Conservation (phyloP, 2,113 vertebrate genomes). For the Pterocles burchelli region DNA sequence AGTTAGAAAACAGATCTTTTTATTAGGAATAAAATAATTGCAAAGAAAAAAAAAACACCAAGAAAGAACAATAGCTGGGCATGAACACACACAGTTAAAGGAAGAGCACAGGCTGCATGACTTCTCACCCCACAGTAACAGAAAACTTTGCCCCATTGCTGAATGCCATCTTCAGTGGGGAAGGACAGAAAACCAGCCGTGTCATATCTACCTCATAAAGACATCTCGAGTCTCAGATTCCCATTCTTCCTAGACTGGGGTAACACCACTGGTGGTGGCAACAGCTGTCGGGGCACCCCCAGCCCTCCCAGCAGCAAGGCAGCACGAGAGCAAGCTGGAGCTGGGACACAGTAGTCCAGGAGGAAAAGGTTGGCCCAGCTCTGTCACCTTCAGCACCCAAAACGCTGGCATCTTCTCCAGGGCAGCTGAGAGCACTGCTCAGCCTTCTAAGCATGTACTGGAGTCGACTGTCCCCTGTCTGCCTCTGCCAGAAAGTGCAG, state of each 20-base stretch:
- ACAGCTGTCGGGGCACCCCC: not conserved
- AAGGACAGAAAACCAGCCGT: not conserved
- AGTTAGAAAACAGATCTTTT: constrained; percentile 57
- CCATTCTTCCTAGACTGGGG: not conserved
- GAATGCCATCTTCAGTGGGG: not conserved
- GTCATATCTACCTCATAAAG: not conserved
- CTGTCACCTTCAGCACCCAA: not conserved
- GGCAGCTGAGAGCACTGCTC: not conserved
- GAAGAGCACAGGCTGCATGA: not conserved
- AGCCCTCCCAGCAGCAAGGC: not conserved
- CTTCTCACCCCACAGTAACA: not conserved
- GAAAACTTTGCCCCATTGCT: not conserved
- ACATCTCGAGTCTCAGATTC: rapidly evolving
- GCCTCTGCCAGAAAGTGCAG: not conserved
- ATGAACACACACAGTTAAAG: not conserved
- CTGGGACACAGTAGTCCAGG: rapidly evolving
- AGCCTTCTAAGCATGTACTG: not conserved
- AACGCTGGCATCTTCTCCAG: not conserved
- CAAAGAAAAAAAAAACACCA: rapidly evolving
- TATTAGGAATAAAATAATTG: constrained; percentile 45
- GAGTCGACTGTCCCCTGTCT: constrained; percentile 14
- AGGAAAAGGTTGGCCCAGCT: not conserved
- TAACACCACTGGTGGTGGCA: not conserved
- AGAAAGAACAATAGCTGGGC: not conserved
- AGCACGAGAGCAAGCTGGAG: not conserved